Base-by-base conservation (phyloP, 2,888 invertebrate species). In the Busseola fusca region DNA sequence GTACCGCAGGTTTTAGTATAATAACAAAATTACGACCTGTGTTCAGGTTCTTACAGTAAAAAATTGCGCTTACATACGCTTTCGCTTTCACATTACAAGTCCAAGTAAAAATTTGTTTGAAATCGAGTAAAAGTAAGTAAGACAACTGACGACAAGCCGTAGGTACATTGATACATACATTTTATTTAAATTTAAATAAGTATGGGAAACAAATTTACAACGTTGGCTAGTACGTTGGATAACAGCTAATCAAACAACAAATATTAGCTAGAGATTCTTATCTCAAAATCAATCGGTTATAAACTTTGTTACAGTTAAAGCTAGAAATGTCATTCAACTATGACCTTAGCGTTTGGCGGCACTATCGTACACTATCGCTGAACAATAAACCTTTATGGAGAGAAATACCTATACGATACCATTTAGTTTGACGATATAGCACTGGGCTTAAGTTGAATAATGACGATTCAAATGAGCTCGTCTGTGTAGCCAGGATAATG, bases 291-390 rank as follows among this genome's bases (percentile, higher is more conserved):
- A 56, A 78, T 78, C 65, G 64, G 50, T 59, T 74, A 69, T 59
- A 69, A 66, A 80, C 58, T 52, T 6, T 66, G 69, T 58, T 56
- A 62, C 75, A 75, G 71, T 64, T 66, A 69, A 52, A 64, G 50
- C 54, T 67, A 52, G 34, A 50, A 74, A 76, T 70, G 80, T 81
- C 80, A 64, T 81, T 81, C 80, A 80, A 80, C 81, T 81, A 66
- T 70, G 74, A 74, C 81, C 81, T 81, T 81, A 77, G 62, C 69
- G 67, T 73, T 81, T 68, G 58, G 77, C 68, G 48, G 78, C 65
- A 81, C 74, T 77, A 81, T 80, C 70, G 65, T 30, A 74, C 65
- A 81, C 74, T 77, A 81, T 81, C 70, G 65, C 34, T 70, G 54
- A 68, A 72, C 72, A 66, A 76, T 79, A 64, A 78, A 57, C 64